Base-by-base conservation (phyloP, 2,888 invertebrate species). In the Thecocarcelia acutangulata region DNA sequence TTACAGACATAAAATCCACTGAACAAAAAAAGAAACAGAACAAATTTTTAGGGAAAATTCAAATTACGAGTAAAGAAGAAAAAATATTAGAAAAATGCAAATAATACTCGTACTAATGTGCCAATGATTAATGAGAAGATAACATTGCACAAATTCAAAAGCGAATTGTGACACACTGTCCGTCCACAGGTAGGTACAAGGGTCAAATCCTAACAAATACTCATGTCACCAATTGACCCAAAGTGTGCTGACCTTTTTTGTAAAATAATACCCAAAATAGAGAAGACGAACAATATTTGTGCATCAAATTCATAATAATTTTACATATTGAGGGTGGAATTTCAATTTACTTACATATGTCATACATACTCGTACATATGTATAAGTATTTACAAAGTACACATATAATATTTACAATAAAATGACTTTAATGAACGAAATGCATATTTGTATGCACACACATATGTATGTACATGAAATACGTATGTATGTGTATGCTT, bases 231-330 rank as follows among this genome's bases (percentile, higher is more conserved):
- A 72, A 73, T 81, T 81, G 73, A 81, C 76, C 81, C 69, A 63
- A 73, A 73, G 58, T 64, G 37, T 68, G 15, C 17, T 76, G 81
- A 81, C 81, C 81, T 77, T 63, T 81, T 63, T 3, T 5, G 19
- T 19, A 42, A 28, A 17, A 28, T 13, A 11, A 54, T 54, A 44
- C 33, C 52, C 24, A 13, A 40, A 42, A 12, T 61, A 19, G 13
- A 13, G n/a, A 58, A 42, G 8, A 46, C 13, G n/a, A 33, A 17
- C 42, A 13, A 12, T 37, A 48, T 54, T n/a, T 33, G 44, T 54
- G 12, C 21, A 13, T 2, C 21, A 11, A 19, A 42, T n/a, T 59
- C 19, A 76, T 59, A 50, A 68, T 50, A 28, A 68, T 76, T 76
- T 54, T 37, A 68, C 44, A 68, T 50, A 58, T 59, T 37, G 68